Percentiles rank a stretch among this genome's conserved stretches.
Evolutionary conservation across 2,113 vertebrate species (phyloP).

Genomic region (Candoia aspera): DNA sequence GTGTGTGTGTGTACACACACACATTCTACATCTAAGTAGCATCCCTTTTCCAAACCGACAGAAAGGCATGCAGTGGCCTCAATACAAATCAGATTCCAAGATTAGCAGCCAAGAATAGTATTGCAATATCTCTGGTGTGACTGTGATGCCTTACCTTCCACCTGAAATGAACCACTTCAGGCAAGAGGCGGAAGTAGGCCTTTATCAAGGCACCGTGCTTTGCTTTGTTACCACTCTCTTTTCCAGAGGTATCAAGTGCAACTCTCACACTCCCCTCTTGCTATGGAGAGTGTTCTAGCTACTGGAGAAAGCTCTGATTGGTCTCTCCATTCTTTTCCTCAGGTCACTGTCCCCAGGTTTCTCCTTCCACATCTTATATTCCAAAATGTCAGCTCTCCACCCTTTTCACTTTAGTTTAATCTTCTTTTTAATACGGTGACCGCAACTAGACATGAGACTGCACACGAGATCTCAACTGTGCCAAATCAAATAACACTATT

Average conservation of each 20-base stretch:
- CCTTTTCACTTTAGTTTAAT: not conserved
- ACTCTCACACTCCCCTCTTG: not conserved
- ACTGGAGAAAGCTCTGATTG: not conserved
- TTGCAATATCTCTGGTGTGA: not conserved
- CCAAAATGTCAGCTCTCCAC: not conserved
- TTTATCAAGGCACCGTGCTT: not conserved
- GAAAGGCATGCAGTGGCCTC: not conserved
- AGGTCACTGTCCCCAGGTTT: not conserved
- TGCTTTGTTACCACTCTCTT: not conserved
- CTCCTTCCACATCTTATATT: not conserved
- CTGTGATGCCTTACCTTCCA: not conserved
- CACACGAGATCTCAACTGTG: not conserved
- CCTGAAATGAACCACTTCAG: not conserved
- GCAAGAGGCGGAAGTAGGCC: not conserved
- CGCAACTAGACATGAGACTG: not conserved
- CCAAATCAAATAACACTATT: constrained; percentile 22
- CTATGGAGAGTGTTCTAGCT: not conserved
- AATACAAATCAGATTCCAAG: not conserved
- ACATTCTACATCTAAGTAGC: not conserved
- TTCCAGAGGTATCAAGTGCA: not conserved
- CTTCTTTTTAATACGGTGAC: constrained; percentile 5
- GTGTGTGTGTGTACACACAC: not conserved
- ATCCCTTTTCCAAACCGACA: not conserved
- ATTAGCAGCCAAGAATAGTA: not conserved
- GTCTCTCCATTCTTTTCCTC: not conserved